Evolutionary conservation across 1,140 invertebrate genomes (phyloP).

Genomic region (Cyclargus thomasi): DNA sequence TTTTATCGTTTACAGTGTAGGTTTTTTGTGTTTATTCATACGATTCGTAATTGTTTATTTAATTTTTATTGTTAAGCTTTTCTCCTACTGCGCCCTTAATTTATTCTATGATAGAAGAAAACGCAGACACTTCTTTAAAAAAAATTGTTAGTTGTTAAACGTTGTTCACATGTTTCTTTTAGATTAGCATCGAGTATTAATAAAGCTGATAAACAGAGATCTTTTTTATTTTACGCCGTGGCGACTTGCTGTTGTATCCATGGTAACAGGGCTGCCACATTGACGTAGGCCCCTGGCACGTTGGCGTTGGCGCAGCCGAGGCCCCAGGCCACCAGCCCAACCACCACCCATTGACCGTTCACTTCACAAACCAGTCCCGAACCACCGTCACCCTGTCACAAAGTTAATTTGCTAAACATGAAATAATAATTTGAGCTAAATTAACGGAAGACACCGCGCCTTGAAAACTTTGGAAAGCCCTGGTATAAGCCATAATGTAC

Average conservation of each 20-base stretch:
- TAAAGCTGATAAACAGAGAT: neutral
- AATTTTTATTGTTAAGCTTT: slow-evolving; percentile 52
- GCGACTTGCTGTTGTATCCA: slow-evolving; percentile 78
- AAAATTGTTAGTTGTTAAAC: slow-evolving; percentile 22
- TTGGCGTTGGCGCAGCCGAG: slow-evolving; percentile 80
- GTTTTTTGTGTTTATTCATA: slow-evolving; percentile 57
- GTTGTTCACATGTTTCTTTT: slow-evolving; percentile 14
- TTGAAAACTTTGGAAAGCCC: too few species aligned
- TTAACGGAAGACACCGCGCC: too few species aligned
- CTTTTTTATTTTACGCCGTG: slow-evolving; percentile 33
- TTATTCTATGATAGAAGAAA: slow-evolving; percentile 11
- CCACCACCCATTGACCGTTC: slow-evolving; percentile 76
- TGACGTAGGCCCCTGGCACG: slow-evolving; percentile 82
- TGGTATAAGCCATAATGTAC: too few species aligned
- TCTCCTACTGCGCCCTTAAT: neutral
- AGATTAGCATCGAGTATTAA: slow-evolving; percentile 13
- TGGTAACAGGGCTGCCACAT: slow-evolving; percentile 77
- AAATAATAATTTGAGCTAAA: neutral
- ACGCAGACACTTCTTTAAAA: slow-evolving; percentile 27
- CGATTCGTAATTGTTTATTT: slow-evolving; percentile 68
- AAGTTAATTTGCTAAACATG: neutral
- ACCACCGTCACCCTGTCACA: slow-evolving; percentile 83
- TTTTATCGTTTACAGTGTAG: slow-evolving; percentile 54
- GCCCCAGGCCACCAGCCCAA: slow-evolving; percentile 86
- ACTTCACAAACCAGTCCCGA: slow-evolving; percentile 82